Evolutionary conservation across 2,797 vertebrate genomes (phyloP).

Genomic region (Synaphobranchus kaupii): DNA sequence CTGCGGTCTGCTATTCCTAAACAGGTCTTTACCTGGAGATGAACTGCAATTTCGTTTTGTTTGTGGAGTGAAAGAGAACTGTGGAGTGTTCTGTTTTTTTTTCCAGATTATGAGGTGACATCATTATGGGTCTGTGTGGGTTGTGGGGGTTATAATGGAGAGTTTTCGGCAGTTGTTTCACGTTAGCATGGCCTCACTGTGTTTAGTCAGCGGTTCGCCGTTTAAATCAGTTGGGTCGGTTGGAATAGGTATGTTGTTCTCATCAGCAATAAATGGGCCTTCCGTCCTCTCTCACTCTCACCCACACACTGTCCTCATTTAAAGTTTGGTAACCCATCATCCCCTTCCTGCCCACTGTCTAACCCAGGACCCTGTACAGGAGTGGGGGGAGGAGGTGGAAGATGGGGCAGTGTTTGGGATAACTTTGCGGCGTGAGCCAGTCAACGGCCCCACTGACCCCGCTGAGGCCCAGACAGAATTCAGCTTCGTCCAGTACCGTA

Average conservation of each 20-base stretch:
- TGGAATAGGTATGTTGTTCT: neutral
- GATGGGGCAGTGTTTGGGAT: constrained; percentile 82
- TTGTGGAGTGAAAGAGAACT: neutral
- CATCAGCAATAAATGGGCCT: neutral
- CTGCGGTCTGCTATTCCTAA: neutral
- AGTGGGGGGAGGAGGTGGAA: constrained; percentile 88
- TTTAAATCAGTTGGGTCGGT: neutral
- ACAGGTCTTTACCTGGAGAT: constrained; percentile 4
- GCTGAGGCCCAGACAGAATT: constrained; percentile 31
- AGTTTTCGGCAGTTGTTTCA: neutral
- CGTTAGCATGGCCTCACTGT: neutral
- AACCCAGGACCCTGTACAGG: constrained; percentile 82
- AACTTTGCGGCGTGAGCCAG: constrained; percentile 76
- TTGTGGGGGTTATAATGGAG: neutral
- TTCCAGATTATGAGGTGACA: neutral
- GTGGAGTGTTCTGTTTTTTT: neutral
- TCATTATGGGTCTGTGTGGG: neutral
- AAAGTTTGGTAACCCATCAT: neutral
- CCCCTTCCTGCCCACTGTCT: constrained; percentile 11
- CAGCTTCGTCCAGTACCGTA: constrained; percentile 81
- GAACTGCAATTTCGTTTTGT: neutral
- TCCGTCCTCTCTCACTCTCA: neutral
- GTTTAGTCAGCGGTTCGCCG: neutral
- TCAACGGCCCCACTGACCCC: constrained; percentile 46
- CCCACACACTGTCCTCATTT: neutral